Base-by-base conservation (phyloP, 2,113 vertebrate genomes). In the Psettodes erumei region DNA sequence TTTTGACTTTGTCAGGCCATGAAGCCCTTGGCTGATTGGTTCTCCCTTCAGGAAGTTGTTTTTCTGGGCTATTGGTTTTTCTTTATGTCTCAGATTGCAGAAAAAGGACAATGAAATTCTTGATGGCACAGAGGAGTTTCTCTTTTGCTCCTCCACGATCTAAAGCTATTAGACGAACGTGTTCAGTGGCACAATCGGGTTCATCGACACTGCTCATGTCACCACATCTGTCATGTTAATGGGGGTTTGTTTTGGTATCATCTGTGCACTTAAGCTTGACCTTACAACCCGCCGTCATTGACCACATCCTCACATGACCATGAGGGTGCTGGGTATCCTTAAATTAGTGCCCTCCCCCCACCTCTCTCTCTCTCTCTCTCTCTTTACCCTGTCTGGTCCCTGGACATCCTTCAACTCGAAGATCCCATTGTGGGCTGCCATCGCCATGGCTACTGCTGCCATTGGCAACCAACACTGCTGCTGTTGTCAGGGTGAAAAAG, bases 391-490 rank as follows among this genome's bases (percentile, higher is more conserved):
- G 77, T 83, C 61, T 84, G 28, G 23, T 75, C 59, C 63, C 77
- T 77, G 72, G 85, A 79, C 77, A 86, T 83, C 83, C 71, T 77
- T 90, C 62, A 81, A 86, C 87, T 67, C 37, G 62, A 89, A 77
- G 86, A 90, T 78, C 81, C 76, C 81, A 81, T 88, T 80, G 85
- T 77, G 60, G 71, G 37, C 77, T 77, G 53, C 84, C 80, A 79
- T 90, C 42, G 18, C 83, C 76, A 68, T 80, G 77, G 78, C 58
- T 35, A 87, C 88, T 25, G 75, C 73, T 86, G 86, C 81, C 76
- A 43, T 28, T 72, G 19, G 85, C 78, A 86, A 88, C 90, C 69
- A 74, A 48, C 71, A 53, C 82, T 6, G 10, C 85, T 81, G 74
- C 78, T 71, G 81, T 71, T 82, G 78, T 59, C 5, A 8, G 60